These are phyloP conservation scores for Heliconius hortense DNA, from an alignment of 2,888 invertebrate species.

Conservation along the genomic window DNA sequence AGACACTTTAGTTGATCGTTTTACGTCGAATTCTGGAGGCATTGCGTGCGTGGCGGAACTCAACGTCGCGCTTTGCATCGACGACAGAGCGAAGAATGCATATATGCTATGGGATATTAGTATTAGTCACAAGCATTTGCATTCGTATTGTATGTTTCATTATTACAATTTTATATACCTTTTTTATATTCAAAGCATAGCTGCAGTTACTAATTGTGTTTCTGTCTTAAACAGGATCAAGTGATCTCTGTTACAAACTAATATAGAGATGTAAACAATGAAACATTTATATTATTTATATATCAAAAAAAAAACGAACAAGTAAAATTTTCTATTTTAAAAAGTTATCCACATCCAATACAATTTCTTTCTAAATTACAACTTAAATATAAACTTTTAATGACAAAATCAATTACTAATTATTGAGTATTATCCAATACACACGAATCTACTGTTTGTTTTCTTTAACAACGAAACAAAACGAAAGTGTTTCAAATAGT, in stretches of 20 bases:
- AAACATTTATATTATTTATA: too few relatives aligned
- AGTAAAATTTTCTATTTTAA: too few relatives aligned
- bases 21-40: too few relatives aligned
- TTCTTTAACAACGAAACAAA: conserved; percentile 1
- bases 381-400: too few relatives aligned
- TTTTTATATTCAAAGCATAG: conserved; percentile 15
- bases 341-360: background rate
- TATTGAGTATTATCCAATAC: too few relatives aligned
- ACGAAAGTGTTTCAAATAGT: conserved; percentile 21
- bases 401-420: background rate
- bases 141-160: conserved; percentile 14
- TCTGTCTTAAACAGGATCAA: background rate
- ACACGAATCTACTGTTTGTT: background rate
- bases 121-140: conserved; percentile 15
- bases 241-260: background rate
- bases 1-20: too few relatives aligned
- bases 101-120: conserved; percentile 7
- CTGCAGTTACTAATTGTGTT: background rate
- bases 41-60: too few relatives aligned
- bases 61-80: too few relatives aligned
- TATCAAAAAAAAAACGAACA: too few relatives aligned
- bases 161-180: background rate
- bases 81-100: background rate
- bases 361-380: background rate
- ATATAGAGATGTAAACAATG: too few relatives aligned